Conservation (phyloP, 1,140 invertebrate species). For the Caenorhabditis latens region DNA sequence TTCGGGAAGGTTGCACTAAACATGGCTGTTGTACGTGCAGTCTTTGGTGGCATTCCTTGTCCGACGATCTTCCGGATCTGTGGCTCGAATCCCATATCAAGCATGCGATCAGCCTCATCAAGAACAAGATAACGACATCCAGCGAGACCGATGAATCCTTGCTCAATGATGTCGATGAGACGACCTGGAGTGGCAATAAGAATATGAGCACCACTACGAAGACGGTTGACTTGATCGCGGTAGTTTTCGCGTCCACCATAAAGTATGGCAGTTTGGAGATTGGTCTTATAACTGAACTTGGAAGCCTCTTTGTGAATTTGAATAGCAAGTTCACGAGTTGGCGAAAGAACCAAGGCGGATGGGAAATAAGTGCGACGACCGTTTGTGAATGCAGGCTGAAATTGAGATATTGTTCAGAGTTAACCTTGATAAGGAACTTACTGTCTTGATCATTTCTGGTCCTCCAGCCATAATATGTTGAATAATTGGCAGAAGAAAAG, state of each 20-base stretch:
- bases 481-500: conserved; percentile 94
- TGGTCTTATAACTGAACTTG: conserved; percentile 93
- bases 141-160: conserved; percentile 91
- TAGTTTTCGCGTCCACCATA: conserved; percentile 80
- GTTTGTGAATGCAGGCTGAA: conserved; percentile 61
- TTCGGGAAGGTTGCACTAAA: conserved; percentile 99
- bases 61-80: conserved; percentile 94
- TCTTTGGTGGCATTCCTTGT: conserved; percentile 92
- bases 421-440: not conserved
- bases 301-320: conserved; percentile 95
- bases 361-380: conserved; percentile 91
- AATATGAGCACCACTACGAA: conserved; percentile 85
- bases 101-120: conserved; percentile 84
- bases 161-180: conserved; percentile 87
- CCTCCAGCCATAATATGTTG: conserved; percentile 87
- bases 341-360: conserved; percentile 91
- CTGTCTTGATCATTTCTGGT: conserved; percentile 50
- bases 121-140: conserved; percentile 81
- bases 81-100: conserved; percentile 96
- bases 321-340: conserved; percentile 93
- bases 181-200: conserved; percentile 94
- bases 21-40: conserved; percentile 96
- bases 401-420: not conserved
- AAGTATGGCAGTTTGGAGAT: conserved; percentile 92
- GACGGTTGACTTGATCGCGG: conserved; percentile 77